Conservation (phyloP, 2,888 invertebrate genomes). For the Cryptosula pallasiana region DNA sequence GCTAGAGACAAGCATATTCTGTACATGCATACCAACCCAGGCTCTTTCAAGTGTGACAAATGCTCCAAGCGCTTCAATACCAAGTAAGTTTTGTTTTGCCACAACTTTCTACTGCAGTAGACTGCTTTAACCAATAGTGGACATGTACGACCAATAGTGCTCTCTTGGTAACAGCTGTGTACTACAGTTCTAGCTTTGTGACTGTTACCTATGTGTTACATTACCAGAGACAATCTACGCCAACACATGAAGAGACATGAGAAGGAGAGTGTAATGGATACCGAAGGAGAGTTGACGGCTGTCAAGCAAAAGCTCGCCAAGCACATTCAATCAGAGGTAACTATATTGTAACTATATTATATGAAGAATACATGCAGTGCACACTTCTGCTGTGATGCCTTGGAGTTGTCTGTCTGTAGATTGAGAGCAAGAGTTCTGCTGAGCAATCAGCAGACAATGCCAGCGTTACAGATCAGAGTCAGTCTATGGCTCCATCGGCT, state of each 20-base stretch:
- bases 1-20: not conserved
- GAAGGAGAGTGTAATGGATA: not conserved
- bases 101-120: too few relatives aligned
- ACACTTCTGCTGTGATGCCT: not conserved
- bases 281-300: not conserved
- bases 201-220: not conserved
- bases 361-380: not conserved
- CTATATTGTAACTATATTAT: not conserved
- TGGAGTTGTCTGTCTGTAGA: not conserved
- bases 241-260: not conserved
- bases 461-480: too few relatives aligned
- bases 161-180: too few relatives aligned
- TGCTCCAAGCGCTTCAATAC: not conserved
- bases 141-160: too few relatives aligned
- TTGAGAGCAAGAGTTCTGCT: not conserved
- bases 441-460: not conserved
- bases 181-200: too few relatives aligned
- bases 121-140: too few relatives aligned
- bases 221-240: not conserved
- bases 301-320: not conserved
- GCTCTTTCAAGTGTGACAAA: not conserved
- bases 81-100: too few relatives aligned
- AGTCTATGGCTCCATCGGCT: too few relatives aligned
- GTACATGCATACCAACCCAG: not conserved
- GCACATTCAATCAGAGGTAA: not conserved